Conservation (phyloP, 2,888 invertebrate species). For the Torymus aiolomorphi region DNA sequence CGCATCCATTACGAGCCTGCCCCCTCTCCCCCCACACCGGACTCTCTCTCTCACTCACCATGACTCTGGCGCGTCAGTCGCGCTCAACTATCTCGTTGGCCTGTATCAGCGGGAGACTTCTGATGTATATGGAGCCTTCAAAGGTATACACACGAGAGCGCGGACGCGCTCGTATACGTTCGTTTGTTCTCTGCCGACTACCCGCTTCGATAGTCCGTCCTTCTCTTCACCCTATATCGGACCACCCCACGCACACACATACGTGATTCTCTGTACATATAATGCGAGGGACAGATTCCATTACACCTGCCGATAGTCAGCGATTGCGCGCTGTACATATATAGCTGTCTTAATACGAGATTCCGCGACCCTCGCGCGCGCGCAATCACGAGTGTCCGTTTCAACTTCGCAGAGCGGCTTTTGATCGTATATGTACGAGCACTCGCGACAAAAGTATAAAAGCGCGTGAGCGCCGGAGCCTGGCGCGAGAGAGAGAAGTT, state of each 20-base stretch:
- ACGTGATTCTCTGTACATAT: neutral
- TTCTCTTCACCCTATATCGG: neutral
- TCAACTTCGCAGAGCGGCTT: too few species aligned
- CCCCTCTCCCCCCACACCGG: neutral
- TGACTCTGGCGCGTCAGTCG: neutral
- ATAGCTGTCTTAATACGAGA: too few species aligned
- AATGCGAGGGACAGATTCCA: conserved; percentile 20
- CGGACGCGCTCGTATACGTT: conserved; percentile 1
- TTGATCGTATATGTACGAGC: too few species aligned
- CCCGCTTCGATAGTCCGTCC: conserved; percentile 41
- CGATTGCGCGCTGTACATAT: too few species aligned
- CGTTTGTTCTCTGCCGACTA: conserved; percentile 30
- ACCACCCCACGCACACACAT: neutral
- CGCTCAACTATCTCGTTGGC: conserved; percentile 6
- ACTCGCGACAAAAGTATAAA: too few species aligned
- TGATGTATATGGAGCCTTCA: neutral
- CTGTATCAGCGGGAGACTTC: conserved; percentile 13
- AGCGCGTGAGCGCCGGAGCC: too few species aligned
- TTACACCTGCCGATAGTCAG: conserved; percentile 21
- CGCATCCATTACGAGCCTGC: too few species aligned
- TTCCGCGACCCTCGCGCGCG: too few species aligned
- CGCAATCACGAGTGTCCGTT: too few species aligned
- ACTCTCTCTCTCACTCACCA: neutral
- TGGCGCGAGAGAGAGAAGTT: conserved; percentile 54
- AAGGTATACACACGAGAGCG: neutral